Conservation (phyloP, 2,113 vertebrate genomes). For the Limanda limanda region DNA sequence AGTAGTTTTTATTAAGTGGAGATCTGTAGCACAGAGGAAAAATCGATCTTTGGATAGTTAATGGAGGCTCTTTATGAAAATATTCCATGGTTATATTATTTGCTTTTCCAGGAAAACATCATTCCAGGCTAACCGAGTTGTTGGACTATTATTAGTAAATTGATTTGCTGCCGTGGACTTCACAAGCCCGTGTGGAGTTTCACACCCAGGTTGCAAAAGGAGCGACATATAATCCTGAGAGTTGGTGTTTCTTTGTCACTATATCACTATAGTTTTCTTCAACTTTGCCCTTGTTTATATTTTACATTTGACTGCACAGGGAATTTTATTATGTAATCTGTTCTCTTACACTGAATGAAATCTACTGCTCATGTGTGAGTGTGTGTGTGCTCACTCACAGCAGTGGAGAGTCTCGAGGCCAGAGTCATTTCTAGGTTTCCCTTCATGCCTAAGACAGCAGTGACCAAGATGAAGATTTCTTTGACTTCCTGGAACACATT, state of each 20-base stretch:
- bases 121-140: background rate
- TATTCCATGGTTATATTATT: no score
- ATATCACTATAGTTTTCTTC: background rate
- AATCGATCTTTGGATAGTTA: no score
- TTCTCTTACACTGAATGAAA: background rate
- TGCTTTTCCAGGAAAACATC: background rate
- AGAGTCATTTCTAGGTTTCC: slow-evolving; percentile 97
- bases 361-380: background rate
- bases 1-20: no score
- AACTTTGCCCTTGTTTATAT: background rate
- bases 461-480: slow-evolving; percentile 91
- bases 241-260: background rate
- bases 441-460: slow-evolving; percentile 93
- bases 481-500: slow-evolving; percentile 88
- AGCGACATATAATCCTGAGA: slow-evolving; percentile 36
- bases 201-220: slow-evolving; percentile 42
- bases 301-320: background rate
- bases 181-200: slow-evolving; percentile 56
- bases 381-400: slow-evolving; percentile 80
- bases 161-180: slow-evolving; percentile 23
- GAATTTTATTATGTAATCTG: background rate
- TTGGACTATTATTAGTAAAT: background rate
- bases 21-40: no score
- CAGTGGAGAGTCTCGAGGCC: slow-evolving; percentile 94
- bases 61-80: no score